Conservation (phyloP, 1,140 invertebrate genomes). For the Portunus trituberculatus region DNA sequence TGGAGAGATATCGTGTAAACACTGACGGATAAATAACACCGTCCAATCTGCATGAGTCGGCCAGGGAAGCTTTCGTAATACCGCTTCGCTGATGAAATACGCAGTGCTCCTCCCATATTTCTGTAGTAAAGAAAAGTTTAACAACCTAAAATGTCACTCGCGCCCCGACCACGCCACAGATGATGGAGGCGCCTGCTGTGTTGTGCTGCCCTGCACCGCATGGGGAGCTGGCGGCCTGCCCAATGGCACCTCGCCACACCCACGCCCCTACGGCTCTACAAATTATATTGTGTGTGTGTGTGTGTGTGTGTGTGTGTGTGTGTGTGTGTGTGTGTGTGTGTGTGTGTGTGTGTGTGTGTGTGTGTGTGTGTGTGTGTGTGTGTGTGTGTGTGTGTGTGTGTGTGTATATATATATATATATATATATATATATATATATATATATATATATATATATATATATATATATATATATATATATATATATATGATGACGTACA, state of each 20-base stretch:
- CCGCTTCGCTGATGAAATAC: constrained; percentile 5
- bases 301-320: too few relatives aligned
- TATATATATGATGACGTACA: too few relatives aligned
- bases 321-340: too few relatives aligned
- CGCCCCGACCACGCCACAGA: background rate
- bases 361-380: too few relatives aligned
- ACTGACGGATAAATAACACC: constrained; percentile 12
- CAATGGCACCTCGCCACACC: background rate
- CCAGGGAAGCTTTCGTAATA: constrained; percentile 4
- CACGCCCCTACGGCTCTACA: background rate
- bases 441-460: too few relatives aligned
- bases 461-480: too few relatives aligned
- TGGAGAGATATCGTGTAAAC: constrained; percentile 13
- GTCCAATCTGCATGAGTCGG: constrained; percentile 18
- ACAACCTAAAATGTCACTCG: constrained; percentile 22
- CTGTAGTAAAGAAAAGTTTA: background rate
- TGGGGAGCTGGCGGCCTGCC: background rate
- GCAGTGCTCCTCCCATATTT: background rate
- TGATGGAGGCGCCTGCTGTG: background rate
- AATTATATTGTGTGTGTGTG: background rate
- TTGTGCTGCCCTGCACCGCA: background rate
- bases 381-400: too few relatives aligned
- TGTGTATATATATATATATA: too few relatives aligned
- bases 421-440: too few relatives aligned
- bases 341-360: too few relatives aligned